Percentiles rank a stretch among this genome's conserved stretches.
phyloP scores from a whole-genome alignment of 2,113 vertebrate species.

The Epinephelus lanceolatus region DNA sequence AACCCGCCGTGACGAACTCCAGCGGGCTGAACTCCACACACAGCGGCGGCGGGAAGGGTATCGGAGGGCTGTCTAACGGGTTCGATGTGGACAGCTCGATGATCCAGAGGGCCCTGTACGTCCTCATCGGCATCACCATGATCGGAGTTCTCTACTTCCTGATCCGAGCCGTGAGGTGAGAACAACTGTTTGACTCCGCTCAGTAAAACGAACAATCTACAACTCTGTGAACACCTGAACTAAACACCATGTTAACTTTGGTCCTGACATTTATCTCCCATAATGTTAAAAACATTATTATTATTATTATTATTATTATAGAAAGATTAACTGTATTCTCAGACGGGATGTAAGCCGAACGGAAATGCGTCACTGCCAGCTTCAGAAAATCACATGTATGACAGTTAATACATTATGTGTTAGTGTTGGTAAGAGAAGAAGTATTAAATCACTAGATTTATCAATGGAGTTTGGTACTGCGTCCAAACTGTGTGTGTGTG shows the following conservation, averaged over 20 bases:
- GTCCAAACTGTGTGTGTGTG: background rate
- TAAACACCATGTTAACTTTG: too few species aligned
- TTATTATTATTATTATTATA: too few species aligned
- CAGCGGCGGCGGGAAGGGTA: background rate
- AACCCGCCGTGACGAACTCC: background rate
- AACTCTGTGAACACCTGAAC: too few species aligned
- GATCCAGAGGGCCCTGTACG: constrained; percentile 76
- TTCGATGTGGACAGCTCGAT: constrained; percentile 55
- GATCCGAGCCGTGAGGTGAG: constrained; percentile 76
- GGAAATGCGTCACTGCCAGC: too few species aligned
- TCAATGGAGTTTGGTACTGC: background rate
- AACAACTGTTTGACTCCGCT: background rate
- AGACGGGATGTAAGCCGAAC: background rate
- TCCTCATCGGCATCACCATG: constrained; percentile 69
- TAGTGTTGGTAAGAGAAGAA: too few species aligned
- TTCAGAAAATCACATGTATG: background rate
- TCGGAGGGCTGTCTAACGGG: fast-evolving
- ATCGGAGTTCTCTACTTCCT: constrained; percentile 76
- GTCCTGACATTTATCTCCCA: too few species aligned
- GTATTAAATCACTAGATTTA: background rate
- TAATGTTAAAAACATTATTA: too few species aligned
- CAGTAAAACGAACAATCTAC: background rate
- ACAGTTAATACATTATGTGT: fast-evolving
- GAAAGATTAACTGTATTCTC: too few species aligned
- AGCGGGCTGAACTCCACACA: background rate